Evolutionary conservation across 2,888 invertebrate species (phyloP), one percentile per base, ranked within the genome.

Genomic region (Andrena bucephala): DNA sequence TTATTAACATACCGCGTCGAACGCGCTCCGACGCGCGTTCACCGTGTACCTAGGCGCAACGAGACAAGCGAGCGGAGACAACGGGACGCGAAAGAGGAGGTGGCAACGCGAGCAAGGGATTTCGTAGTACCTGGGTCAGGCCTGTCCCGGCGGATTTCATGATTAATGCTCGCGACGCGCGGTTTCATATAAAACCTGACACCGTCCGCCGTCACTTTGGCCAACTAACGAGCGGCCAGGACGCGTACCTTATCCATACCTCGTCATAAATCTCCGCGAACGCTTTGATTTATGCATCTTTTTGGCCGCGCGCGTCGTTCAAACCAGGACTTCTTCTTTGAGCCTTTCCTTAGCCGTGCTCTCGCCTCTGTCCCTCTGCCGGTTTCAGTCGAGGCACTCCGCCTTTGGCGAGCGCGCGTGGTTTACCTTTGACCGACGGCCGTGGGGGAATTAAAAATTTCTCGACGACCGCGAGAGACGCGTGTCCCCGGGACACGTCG

Each of bases 141-240:
- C 20, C 59, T 33, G 68, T 42, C 68, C 42, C 69, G 73, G 81
- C 72, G 84, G 82, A 89, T 85, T 81, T 8, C 82, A 20, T 87
- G 88, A 88, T 88, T 87, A 88, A 88, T 87, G 87, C 78, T 75
- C 52, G 80, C 68, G 85, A 84, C 84, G 84, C 78, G 81, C 77
- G 82, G 84, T 88, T 88, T 87, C 82, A 87, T 89, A 88, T 84
- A 85, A 88, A 88, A 88, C 82, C 87, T 71, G 81, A 83, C 87
- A 78, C 81, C 81, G 75, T 7, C 69, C 62, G 71, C 88, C 87
- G 85, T 88, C 79, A 77, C 77, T 88, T 85, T 88, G 77, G 79
- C 87, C 89, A 79, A 81, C 85, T 87, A 88, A 88, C 88, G 89
- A 88, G 87, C 83, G 73, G 76, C 77, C 69, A 70, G 69, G 78